Evolutionary conservation across 2,113 vertebrate genomes (phyloP).

Genomic region (Toxotes chatareus): DNA sequence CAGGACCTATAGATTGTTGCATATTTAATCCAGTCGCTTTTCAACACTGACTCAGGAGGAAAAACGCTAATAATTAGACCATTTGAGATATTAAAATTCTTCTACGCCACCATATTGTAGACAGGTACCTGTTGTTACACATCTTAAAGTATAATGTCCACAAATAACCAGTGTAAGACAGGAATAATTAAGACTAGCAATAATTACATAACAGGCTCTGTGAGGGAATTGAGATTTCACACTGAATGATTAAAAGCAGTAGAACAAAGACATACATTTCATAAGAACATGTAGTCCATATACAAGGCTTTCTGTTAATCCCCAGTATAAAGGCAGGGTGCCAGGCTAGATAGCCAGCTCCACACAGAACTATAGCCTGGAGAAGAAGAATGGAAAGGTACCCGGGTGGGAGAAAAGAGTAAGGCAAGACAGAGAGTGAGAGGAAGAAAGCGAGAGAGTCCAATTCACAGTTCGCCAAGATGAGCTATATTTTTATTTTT

Average conservation of each 20-base stretch:
- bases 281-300: slow-evolving; percentile 33
- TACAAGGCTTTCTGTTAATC: slow-evolving; percentile 43
- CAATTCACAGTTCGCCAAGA: slow-evolving; percentile 34
- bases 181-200: slow-evolving; percentile 34
- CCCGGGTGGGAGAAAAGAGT: slow-evolving; percentile 30
- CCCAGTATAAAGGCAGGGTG: slow-evolving; percentile 20
- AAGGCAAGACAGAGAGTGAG: slow-evolving; percentile 17
- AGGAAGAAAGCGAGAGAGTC: slow-evolving; percentile 25
- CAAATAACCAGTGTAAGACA: slow-evolving; percentile 28
- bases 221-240: slow-evolving; percentile 51
- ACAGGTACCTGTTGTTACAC: not conserved
- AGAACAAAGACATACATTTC: slow-evolving; percentile 36
- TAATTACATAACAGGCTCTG: slow-evolving; percentile 50
- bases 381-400: slow-evolving; percentile 32
- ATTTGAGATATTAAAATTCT: not conserved
- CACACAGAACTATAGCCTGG: slow-evolving; percentile 32
- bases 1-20: not conserved
- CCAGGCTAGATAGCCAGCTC: slow-evolving; percentile 38
- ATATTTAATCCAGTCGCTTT: not conserved
- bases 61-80: not conserved
- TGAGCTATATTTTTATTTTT: slow-evolving; percentile 45
- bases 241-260: slow-evolving; percentile 47
- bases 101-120: not conserved
- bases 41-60: not conserved
- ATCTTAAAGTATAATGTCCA: slow-evolving; percentile 17